Evolutionary conservation across 1,140 invertebrate genomes (phyloP), one percentile per base, ranked within the genome.

Genomic region (Notospermus geniculatus): DNA sequence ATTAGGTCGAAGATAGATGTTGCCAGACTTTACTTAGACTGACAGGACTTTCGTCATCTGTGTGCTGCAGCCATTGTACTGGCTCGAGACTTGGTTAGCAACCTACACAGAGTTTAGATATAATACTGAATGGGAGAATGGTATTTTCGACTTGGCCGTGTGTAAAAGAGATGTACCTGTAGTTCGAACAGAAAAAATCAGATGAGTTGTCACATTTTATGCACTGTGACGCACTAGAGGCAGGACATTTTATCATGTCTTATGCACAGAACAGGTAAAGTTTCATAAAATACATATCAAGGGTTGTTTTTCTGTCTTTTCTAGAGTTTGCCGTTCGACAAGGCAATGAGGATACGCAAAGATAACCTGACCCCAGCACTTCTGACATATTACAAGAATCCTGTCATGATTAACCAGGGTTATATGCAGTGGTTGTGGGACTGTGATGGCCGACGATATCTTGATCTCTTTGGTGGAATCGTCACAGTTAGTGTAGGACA

Each of bases 401-500:
- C 94, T 0, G 68, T 98, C 2, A 82, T 95, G 2, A 83, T 98
- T 4, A 86, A 91, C 71, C 88, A 92, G 64, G 95, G 94, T 15
- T 60, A 79, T 61, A 82, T 79, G 76, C 81, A 98, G 80, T 98
- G 91, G 89, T 79, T 98, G 1, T 98, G 88, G 80, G 95, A 97
- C 77, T 85, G 91, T 58, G 83, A 87, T 54, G 92, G 92, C 5
- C 88, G 87, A 66, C 83, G 92, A 71, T 98, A 97, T 80, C 83
- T 98, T 27, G 95, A 98, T 80, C 87, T 97, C 83, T 95, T 96
- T 80, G 95, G 88, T 11, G 96, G 96, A 15, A 97, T 98, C 67
- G 94, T 95, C 1, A 98, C 96, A 0, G 90, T 98, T 28, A 93
- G 91, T 56, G 92, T 98, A n/a, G 96, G 96, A 23, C 95, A 98